phyloP scores from a whole-genome alignment of 2,888 invertebrate species.

The Zygogramma bicolorata region DNA sequence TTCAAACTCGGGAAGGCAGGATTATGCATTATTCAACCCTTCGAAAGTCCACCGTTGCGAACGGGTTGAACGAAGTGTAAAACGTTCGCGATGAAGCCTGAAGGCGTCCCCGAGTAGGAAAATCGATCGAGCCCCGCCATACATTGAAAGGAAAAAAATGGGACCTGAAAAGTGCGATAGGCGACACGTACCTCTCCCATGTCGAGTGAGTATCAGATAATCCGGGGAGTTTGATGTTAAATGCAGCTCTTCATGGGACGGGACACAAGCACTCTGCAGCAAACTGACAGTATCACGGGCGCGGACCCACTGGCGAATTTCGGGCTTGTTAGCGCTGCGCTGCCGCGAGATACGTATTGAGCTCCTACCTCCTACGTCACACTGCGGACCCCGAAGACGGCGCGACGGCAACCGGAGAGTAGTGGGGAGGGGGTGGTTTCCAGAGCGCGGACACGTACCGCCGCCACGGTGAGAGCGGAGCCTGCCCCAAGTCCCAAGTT shows the following conservation, averaged over 20 bases:
- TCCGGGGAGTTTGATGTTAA: slow-evolving; percentile 59
- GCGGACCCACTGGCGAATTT: slow-evolving; percentile 57
- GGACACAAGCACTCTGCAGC: slow-evolving; percentile 69
- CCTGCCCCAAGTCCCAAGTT: slow-evolving; percentile 24
- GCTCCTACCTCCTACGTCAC: slow-evolving; percentile 72
- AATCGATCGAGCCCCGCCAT: neutral
- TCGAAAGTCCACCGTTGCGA: too few relatives aligned
- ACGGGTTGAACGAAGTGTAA: neutral
- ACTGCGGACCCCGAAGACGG: slow-evolving; percentile 68
- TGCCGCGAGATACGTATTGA: slow-evolving; percentile 68
- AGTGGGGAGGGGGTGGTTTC: neutral
- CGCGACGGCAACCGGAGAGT: neutral
- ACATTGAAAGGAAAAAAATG: neutral
- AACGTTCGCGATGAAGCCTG: neutral
- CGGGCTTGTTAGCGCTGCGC: slow-evolving; percentile 57
- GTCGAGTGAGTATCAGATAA: slow-evolving; percentile 50
- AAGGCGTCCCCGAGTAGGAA: neutral
- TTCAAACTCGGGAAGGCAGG: neutral
- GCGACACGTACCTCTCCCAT: slow-evolving; percentile 66
- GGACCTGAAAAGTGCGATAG: neutral
- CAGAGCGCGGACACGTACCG: slow-evolving; percentile 1
- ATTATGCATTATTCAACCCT: neutral
- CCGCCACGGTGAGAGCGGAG: slow-evolving; percentile 8
- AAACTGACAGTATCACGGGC: slow-evolving; percentile 66
- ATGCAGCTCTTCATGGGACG: slow-evolving; percentile 61